These are phyloP conservation scores for Thereva unica DNA, from an alignment of 2,888 invertebrate species.

Conservation along the genomic window DNA sequence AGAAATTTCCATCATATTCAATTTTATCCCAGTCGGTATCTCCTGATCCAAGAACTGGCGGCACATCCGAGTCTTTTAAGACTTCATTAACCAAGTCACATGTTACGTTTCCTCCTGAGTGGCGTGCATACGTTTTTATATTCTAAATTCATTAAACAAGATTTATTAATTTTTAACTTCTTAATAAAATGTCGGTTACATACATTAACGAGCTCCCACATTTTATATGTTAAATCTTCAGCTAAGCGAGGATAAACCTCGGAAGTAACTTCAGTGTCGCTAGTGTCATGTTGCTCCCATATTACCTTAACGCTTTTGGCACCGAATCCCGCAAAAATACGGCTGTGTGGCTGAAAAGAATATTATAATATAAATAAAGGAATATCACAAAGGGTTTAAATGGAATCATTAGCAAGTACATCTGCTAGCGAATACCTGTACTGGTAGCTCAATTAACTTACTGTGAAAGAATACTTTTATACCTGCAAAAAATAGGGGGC, in stretches of 20 bases:
- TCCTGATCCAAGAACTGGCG: conserved; percentile 55
- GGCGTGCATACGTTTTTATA: conserved; percentile 55
- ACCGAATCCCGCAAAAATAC: conserved; percentile 53
- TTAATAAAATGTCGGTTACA: background rate
- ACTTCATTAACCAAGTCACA: conserved; percentile 57
- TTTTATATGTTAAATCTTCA: conserved; percentile 56
- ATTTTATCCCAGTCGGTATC: conserved; percentile 56
- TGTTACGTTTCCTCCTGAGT: conserved; percentile 55
- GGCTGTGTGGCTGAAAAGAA: conserved; percentile 48
- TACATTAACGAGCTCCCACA: conserved; percentile 58
- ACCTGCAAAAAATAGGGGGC: too few relatives aligned
- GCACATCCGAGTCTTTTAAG: conserved; percentile 55
- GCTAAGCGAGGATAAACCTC: conserved; percentile 55
- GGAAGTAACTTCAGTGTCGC: conserved; percentile 53
- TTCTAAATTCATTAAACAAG: conserved; percentile 45
- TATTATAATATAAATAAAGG: background rate
- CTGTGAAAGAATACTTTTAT: too few relatives aligned
- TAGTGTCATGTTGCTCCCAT: conserved; percentile 58
- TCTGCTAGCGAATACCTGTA: too few relatives aligned
- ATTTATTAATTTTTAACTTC: too few relatives aligned
- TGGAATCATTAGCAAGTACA: too few relatives aligned
- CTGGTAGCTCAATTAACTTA: too few relatives aligned
- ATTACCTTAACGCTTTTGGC: conserved; percentile 55
- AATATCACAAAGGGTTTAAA: too few relatives aligned
- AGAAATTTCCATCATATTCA: conserved; percentile 54